These are phyloP conservation scores for Pontoporia blainvillei DNA, from an alignment of 2,113 vertebrate species.

Conservation along the genomic window DNA sequence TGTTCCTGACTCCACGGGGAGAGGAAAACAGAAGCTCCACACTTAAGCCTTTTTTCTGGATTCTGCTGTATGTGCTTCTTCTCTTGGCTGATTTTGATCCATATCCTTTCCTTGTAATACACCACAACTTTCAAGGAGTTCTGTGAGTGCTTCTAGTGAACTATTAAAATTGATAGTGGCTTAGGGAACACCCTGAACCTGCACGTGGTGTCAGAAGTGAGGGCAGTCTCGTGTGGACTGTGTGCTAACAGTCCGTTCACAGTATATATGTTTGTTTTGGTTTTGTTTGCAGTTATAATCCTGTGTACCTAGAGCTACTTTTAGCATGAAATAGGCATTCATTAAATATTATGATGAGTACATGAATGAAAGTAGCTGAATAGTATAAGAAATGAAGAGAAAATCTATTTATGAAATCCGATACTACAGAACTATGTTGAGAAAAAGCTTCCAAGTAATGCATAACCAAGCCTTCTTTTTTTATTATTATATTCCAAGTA, in stretches of 20 bases:
- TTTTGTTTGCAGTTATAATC: not conserved
- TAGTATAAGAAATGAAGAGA: not conserved
- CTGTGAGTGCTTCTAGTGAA: not conserved
- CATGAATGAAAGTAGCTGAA: not conserved
- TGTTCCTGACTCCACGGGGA: not conserved
- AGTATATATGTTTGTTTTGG: not conserved
- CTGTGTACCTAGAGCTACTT: not conserved
- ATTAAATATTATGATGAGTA: not conserved
- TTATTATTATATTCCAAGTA: not conserved
- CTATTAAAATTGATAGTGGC: not conserved
- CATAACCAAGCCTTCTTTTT: not conserved
- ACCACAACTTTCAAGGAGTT: not conserved
- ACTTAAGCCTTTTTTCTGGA: not conserved
- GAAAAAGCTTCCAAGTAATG: conserved; percentile 5
- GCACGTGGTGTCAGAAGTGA: not conserved
- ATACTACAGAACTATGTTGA: not conserved
- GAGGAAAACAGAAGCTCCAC: not conserved
- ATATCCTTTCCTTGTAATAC: not conserved
- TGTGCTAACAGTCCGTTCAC: not conserved
- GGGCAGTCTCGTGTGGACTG: not conserved
- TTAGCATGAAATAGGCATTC: not conserved
- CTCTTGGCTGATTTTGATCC: not conserved
- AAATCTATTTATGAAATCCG: not conserved
- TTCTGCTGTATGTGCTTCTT: not conserved
- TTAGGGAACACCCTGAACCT: not conserved